A percentile compares a stretch with the other conserved stretches of the same genome.
Conservation (phyloP, 2,888 invertebrate genomes). For the Morpho helenor region DNA sequence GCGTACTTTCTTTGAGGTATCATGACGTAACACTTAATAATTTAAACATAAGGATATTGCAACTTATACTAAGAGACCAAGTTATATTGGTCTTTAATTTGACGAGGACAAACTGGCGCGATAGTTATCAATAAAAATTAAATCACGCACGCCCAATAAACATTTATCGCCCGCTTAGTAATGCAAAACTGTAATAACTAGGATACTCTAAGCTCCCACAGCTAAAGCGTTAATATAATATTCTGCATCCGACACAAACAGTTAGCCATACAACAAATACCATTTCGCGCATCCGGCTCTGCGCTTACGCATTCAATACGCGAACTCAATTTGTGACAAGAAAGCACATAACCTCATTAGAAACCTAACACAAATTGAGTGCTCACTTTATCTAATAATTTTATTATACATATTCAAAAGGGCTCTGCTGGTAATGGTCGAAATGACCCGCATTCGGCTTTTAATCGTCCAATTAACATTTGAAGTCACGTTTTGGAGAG, state of each 20-base stretch:
- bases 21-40: no score
- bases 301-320: constrained; percentile 68
- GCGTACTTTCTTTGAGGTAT: no score
- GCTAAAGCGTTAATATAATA: constrained; percentile 50
- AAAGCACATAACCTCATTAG: constrained; percentile 79
- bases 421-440: constrained; percentile 69
- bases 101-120: background rate
- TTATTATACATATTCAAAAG: constrained; percentile 79
- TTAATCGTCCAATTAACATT: constrained; percentile 78
- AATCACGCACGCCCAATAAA: constrained; percentile 18
- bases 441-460: constrained; percentile 78
- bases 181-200: constrained; percentile 14
- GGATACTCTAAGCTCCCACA: constrained; percentile 12
- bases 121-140: constrained; percentile 12
- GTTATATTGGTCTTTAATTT: background rate
- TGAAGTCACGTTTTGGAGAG: constrained; percentile 76
- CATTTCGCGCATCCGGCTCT: constrained; percentile 75
- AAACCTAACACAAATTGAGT: constrained; percentile 72
- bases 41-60: no score
- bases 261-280: constrained; percentile 64
- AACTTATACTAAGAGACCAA: no score
- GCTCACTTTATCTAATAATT: constrained; percentile 72
- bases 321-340: constrained; percentile 73
- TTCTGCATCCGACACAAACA: constrained; percentile 58
- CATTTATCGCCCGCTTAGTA: constrained; percentile 6